phyloP scores from a whole-genome alignment of 2,797 vertebrate species.

The Netta rufina region DNA sequence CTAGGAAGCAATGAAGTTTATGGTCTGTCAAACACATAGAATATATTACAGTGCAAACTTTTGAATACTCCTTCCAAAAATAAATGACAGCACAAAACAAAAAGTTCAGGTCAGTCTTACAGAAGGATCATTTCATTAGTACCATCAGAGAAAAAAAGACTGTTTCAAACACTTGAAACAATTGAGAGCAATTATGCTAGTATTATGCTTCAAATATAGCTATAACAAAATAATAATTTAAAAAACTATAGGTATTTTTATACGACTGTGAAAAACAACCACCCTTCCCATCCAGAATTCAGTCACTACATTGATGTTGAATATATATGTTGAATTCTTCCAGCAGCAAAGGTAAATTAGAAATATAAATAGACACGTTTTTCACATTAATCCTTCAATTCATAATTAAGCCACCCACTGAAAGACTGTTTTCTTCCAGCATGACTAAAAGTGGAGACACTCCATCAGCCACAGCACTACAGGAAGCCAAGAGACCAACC shows the following conservation, averaged over 20 bases:
- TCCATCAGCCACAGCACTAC: neutral
- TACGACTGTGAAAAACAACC: neutral
- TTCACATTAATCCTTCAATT: neutral
- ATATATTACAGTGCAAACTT: neutral
- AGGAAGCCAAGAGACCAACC: neutral
- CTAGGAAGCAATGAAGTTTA: neutral
- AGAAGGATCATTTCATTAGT: neutral
- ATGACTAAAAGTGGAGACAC: accelerated
- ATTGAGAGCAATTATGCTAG: neutral
- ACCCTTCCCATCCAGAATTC: neutral
- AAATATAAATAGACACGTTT: neutral
- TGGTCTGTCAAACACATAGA: neutral
- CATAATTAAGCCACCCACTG: neutral
- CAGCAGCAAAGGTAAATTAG: neutral
- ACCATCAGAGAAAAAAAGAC: neutral
- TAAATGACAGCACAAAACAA: neutral
- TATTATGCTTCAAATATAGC: neutral
- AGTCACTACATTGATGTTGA: neutral
- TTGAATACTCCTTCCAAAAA: neutral
- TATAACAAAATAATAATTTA: neutral
- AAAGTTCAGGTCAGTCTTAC: neutral
- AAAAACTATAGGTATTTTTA: neutral
- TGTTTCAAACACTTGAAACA: neutral
- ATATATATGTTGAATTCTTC: neutral
- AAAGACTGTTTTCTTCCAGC: neutral